Conservation (phyloP, 2,113 vertebrate genomes). For the Mohoua ochrocephala region DNA sequence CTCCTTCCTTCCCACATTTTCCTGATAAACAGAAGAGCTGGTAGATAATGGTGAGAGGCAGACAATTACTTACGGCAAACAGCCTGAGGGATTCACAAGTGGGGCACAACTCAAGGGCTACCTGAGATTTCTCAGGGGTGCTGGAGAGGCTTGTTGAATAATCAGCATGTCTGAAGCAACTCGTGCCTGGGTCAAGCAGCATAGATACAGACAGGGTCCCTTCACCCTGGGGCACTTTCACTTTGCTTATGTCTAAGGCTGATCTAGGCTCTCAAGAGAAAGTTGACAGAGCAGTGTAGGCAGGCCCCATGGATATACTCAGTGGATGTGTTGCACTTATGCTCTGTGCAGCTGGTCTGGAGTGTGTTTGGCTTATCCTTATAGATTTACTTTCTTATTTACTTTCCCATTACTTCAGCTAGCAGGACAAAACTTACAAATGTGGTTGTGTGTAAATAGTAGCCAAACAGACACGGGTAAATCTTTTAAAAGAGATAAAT, state of each 20-base stretch:
- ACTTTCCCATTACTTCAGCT: not conserved
- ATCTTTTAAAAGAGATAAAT: not conserved
- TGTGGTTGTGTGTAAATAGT: not conserved
- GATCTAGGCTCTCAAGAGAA: not conserved
- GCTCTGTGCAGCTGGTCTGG: not conserved
- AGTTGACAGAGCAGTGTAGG: not conserved
- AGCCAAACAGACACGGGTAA: not conserved
- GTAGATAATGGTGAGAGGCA: slow-evolving; percentile 57
- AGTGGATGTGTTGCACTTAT: not conserved
- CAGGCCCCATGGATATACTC: not conserved
- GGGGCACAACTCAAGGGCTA: not conserved
- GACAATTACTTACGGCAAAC: not conserved
- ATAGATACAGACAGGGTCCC: not conserved
- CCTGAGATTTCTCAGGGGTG: slow-evolving; percentile 39
- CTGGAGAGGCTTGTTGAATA: not conserved
- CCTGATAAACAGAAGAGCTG: slow-evolving; percentile 23
- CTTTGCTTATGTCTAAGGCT: not conserved
- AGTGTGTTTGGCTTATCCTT: not conserved
- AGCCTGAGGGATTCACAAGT: slow-evolving; percentile 26
- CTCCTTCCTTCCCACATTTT: slow-evolving; percentile 57
- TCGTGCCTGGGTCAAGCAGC: not conserved
- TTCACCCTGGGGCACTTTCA: not conserved
- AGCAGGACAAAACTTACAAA: not conserved
- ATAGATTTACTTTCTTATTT: not conserved
- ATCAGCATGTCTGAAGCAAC: slow-evolving; percentile 36